A percentile compares a stretch with the other conserved stretches of the same genome.
Conservation (phyloP, 2,113 vertebrate species). For the Zosterops lateralis region DNA sequence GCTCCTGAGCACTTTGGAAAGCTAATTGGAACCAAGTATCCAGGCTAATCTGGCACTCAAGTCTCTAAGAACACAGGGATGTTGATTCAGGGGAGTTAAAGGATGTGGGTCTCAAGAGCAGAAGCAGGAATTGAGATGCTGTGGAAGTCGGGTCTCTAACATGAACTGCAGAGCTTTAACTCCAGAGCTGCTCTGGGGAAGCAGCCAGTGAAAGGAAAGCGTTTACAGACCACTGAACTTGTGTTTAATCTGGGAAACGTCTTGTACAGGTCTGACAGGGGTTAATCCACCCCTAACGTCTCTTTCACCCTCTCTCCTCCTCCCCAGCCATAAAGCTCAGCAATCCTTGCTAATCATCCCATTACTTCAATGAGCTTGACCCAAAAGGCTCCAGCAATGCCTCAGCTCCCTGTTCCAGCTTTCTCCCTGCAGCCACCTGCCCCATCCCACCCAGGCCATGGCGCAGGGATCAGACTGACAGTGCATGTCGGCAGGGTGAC, state of each 20-base stretch:
- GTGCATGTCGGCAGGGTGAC: not conserved
- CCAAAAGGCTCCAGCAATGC: not conserved
- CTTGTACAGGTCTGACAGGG: conserved; percentile 3
- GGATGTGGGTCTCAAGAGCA: not conserved
- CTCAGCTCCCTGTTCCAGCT: not conserved
- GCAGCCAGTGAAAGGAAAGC: not conserved
- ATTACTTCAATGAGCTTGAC: not conserved
- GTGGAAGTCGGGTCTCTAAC: not conserved
- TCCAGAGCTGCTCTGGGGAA: not conserved
- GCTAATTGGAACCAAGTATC: rapidly evolving
- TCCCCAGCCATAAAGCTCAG: not conserved
- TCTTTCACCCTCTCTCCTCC: not conserved
- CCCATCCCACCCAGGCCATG: not conserved
- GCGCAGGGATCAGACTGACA: not conserved
- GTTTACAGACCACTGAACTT: conserved; percentile 6
- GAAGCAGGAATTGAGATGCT: not conserved
- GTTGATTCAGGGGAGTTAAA: not conserved
- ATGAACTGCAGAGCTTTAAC: not conserved
- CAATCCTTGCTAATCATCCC: conserved; percentile 22
- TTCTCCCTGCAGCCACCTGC: not conserved
- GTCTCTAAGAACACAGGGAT: not conserved
- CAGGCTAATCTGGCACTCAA: not conserved
- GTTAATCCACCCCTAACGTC: conserved; percentile 47
- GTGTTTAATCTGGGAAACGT: conserved; percentile 33
- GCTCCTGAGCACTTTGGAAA: not conserved